These are phyloP conservation scores for Sebastes diaconus DNA, from an alignment of 2,797 vertebrate genomes.

Conservation along the genomic window DNA sequence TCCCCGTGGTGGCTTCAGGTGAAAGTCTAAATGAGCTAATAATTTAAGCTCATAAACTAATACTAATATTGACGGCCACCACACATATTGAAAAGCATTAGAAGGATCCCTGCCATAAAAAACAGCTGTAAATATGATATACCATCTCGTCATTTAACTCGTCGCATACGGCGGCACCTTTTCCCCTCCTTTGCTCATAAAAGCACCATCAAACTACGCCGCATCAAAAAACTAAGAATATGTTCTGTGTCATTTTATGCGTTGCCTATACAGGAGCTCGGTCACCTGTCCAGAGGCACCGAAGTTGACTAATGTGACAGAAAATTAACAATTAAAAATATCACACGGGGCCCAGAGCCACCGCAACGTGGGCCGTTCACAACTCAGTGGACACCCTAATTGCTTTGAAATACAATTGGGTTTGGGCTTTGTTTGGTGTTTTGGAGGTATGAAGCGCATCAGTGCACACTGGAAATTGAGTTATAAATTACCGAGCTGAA, in stretches of 20 bases:
- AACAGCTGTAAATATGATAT: slow-evolving; percentile 68
- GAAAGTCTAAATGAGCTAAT: slow-evolving; percentile 72
- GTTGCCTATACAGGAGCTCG: slow-evolving; percentile 34
- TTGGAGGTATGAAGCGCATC: slow-evolving; percentile 77
- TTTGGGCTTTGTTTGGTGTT: slow-evolving; percentile 80
- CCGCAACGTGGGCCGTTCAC: slow-evolving; percentile 71
- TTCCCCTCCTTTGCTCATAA: slow-evolving; percentile 17
- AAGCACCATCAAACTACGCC: slow-evolving; percentile 25
- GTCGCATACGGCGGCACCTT: slow-evolving; percentile 18
- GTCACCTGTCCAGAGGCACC: slow-evolving; percentile 73
- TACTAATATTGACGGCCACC: slow-evolving; percentile 57
- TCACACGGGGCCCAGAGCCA: slow-evolving; percentile 65
- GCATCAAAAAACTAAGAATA: slow-evolving; percentile 42
- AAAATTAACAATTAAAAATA: slow-evolving; percentile 84
- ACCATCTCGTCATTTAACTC: slow-evolving; percentile 55
- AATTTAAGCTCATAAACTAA: slow-evolving; percentile 71
- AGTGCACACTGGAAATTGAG: slow-evolving; percentile 81
- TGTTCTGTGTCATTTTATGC: slow-evolving; percentile 38
- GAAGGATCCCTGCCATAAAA: slow-evolving; percentile 45
- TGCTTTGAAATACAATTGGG: slow-evolving; percentile 82
- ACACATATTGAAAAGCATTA: slow-evolving; percentile 55
- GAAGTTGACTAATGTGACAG: slow-evolving; percentile 80
- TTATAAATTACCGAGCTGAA: slow-evolving; percentile 82
- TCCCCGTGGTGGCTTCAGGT: slow-evolving; percentile 58
- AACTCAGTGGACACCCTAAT: slow-evolving; percentile 81